Base-by-base conservation (phyloP, 2,888 invertebrate species). In the Sepiola atlantica region DNA sequence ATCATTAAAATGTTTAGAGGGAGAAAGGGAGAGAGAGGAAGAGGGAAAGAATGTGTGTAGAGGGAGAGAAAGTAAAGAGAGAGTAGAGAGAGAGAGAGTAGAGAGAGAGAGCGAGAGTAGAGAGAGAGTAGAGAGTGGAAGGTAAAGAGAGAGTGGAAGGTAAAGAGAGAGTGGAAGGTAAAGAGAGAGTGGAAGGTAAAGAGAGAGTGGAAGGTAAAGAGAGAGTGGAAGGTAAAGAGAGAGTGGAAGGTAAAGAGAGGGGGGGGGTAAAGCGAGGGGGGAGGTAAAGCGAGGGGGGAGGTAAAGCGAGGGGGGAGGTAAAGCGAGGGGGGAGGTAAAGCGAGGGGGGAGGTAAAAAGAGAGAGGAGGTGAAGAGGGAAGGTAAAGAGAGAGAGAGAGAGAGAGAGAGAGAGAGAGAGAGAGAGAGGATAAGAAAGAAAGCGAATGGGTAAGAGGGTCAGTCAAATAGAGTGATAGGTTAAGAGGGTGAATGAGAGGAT, bases 351-450 rank as follows among this genome's bases (percentile, higher is more conserved):
- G 28, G n/a, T n/a, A n/a, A n/a, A 16, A 21, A 35, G 45, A 35
- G 90, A 32, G 61, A 94, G 94, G n/a, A n/a, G n/a, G n/a, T n/a
- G n/a, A n/a, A 55, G 94, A 90, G n/a, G 57, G 55, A 24, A 24
- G 28, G n/a, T n/a, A n/a, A n/a, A 16, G 35, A 35, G 45, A 35
- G 90, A 32, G 61, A 94, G 94, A 92, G 94, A 94, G 91, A 93
- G 93, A 94, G 93, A 94, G 95, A 94, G 94, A 94, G 93, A 94
- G 95, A 93, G 94, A 94, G 94, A 91, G 91, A 94, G 90, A 61
- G 94, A 92, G 14, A 92, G 77, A 24, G 55, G n/a, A 54, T n/a
- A n/a, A n/a, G n/a, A n/a, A n/a, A n/a, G n/a, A n/a, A n/a, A n/a
- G n/a, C n/a, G n/a, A n/a, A n/a, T n/a, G n/a, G n/a, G n/a, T n/a